Percentiles rank a stretch among this genome's conserved stretches.
These are phyloP conservation scores for Hydrophis major DNA, from an alignment of 2,797 vertebrate species.

Conservation along the genomic window DNA sequence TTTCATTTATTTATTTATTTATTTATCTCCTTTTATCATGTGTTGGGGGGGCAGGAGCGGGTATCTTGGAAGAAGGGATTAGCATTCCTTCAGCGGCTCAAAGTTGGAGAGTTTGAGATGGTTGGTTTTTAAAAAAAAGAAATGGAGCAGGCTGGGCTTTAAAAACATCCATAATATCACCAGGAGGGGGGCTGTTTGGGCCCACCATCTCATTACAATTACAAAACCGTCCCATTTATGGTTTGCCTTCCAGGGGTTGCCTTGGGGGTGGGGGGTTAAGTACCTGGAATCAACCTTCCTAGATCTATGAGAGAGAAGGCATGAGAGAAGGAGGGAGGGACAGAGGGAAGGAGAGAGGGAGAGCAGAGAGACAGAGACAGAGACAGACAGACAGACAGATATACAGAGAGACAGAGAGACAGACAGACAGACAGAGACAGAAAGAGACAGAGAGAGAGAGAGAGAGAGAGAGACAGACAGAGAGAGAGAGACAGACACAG, in stretches of 20 bases:
- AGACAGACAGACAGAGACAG: background rate
- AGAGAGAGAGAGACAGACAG: no score
- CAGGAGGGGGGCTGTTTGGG: background rate
- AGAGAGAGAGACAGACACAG: no score
- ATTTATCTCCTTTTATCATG: background rate
- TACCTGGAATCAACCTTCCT: no score
- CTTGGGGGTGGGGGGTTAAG: background rate
- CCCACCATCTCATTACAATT: background rate
- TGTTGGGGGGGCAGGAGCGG: no score
- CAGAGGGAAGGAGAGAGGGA: no score
- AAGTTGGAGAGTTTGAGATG: background rate
- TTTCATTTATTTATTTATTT: background rate
- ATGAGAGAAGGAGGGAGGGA: background rate
- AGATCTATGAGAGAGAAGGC: background rate
- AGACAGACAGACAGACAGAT: rapidly evolving
- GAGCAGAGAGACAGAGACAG: no score
- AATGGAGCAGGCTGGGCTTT: background rate
- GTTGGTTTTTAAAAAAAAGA: no score
- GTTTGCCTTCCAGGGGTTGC: no score
- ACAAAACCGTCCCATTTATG: background rate
- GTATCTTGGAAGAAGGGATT: no score
- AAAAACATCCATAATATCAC: background rate
- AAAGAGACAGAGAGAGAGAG: no score
- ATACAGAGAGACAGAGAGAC: no score
- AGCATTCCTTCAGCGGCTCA: background rate